Base-by-base conservation (phyloP, 2,888 invertebrate species). In the Arctia plantaginis region DNA sequence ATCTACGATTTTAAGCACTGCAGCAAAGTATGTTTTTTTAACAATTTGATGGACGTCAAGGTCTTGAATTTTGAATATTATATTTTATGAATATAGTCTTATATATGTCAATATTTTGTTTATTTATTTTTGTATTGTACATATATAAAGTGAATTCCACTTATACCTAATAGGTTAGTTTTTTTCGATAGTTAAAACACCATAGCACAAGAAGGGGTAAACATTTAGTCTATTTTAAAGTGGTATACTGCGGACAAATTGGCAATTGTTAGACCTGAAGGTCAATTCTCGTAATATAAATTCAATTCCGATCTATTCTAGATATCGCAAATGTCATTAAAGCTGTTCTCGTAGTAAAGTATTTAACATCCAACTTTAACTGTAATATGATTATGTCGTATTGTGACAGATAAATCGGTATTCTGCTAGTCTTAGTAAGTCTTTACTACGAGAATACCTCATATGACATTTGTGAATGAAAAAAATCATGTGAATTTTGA, bases 61-160 rank as follows among this genome's bases (percentile, higher is more conserved):
- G 30, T 62, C 62, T 62, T 30, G 62, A 62, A 30, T 30, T 27
- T 27, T 62, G 30, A 62, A 62, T 59, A 66, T 69, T 69, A 77
- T 81, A 84, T 85, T 81, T 79, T 86, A 77, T 72, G 72, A 73
- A 69, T 80, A 72, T 62, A 62, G 8, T 62, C 62, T 76, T 27
- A 69, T 35, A 47, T 74, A 15, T 82, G 72, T 75, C 44, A 68
- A 79, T 80, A 82, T 82, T 85, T 84, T 84, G 78, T 83, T 85
- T 82, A 35, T 65, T 77, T 80, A 77, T 72, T 80, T 78, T 80
- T 76, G 76, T 77, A 77, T 79, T 79, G 77, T 39, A 74, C 72
- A 73, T 64, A 70, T 62, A 13, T 80, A 69, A 79, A 79, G 77
- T 84, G 77, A 74, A 47, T 82, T 77, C 80, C 82, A 80, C 78